Evolutionary conservation across 1,140 invertebrate species (phyloP), one percentile per base, ranked within the genome.

Genomic region (Propsilocerus akamusi): DNA sequence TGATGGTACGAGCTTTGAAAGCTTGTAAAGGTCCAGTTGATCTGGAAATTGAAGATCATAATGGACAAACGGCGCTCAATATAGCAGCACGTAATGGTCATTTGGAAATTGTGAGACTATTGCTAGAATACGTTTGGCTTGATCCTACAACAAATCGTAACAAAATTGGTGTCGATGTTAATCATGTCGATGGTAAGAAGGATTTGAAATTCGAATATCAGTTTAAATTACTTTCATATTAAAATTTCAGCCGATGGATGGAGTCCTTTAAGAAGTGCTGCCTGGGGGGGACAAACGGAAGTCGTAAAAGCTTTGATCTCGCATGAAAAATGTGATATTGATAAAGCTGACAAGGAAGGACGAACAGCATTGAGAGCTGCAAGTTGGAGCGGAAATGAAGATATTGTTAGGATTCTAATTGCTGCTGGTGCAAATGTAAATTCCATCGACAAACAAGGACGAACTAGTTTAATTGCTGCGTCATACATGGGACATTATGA

Each of bases 401-500:
- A 84, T 53, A 82, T 86, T 41, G 78, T 87, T 41, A 76, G 77
- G 53, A 75, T 85, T 41, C 70, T 96, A 12, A 63, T 75, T 20
- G 69, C 70, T 10, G 71, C 74, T 20, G 77, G 78, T 2, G 82
- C 84, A 0, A 72, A 77, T 58, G 82, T 88, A 0, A 86, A 90
- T 59, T 74, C 77, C n/a, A 81, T 84, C 2, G 88, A 92, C 64
- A 78, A 78, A 34, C 87, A 92, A 62, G 84, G 86, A 20, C 73
- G 91, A 53, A 95, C 90, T 2, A 87, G 90, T 0, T 68, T 95
- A n/a, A 85, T 92, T 56, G 89, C 84, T 0, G 85, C 85, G 24
- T 83, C 85, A 0, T 88, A 88, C 59, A 87, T 86, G 89, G 90
- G 79, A 25, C 91, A 96, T 68, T 86, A 88, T 37, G 89, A 94